Percentiles rank a stretch among this genome's conserved stretches.
phyloP scores from a whole-genome alignment of 2,888 invertebrate genomes.

The Ectemnius lituratus region DNA sequence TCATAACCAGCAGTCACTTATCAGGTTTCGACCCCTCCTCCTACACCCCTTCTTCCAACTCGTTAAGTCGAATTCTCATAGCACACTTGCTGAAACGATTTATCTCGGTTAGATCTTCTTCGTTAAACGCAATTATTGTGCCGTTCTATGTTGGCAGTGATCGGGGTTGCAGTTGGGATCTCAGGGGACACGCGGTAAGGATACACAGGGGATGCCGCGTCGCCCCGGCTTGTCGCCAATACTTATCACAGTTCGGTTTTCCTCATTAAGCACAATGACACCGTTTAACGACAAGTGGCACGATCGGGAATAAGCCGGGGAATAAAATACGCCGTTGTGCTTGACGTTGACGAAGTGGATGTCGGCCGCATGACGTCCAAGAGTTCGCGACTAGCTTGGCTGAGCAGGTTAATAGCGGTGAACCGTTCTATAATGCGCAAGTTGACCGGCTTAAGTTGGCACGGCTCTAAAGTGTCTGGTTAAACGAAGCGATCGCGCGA shows the following conservation, averaged over 20 bases:
- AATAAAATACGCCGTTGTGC: conserved; percentile 27
- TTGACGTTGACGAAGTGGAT: conserved; percentile 19
- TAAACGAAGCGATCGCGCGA: conserved; percentile 1
- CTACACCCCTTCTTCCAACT: no score
- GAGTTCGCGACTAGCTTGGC: conserved; percentile 30
- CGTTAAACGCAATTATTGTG: conserved; percentile 50
- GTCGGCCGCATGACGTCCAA: neutral
- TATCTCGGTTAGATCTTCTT: conserved; percentile 62
- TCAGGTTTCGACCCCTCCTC: conserved; percentile 18
- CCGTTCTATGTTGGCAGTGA: conserved; percentile 32
- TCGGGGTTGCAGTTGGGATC: conserved; percentile 36
- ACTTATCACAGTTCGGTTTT: conserved; percentile 63
- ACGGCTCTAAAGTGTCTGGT: neutral
- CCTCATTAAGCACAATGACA: conserved; percentile 62
- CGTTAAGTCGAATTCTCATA: conserved; percentile 39
- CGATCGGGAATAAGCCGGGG: conserved; percentile 37
- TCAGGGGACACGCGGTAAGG: conserved; percentile 51
- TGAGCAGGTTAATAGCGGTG: conserved; percentile 26
- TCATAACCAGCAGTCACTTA: conserved; percentile 25
- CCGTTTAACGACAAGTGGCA: conserved; percentile 52
- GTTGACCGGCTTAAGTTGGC: neutral
- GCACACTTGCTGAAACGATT: conserved; percentile 32
- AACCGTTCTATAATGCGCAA: conserved; percentile 10
- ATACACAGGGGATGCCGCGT: conserved; percentile 46
- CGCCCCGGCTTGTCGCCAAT: conserved; percentile 38